phyloP scores from a whole-genome alignment of 53 echinoderm and acorn worm species.

The Zoroaster sp. region DNA sequence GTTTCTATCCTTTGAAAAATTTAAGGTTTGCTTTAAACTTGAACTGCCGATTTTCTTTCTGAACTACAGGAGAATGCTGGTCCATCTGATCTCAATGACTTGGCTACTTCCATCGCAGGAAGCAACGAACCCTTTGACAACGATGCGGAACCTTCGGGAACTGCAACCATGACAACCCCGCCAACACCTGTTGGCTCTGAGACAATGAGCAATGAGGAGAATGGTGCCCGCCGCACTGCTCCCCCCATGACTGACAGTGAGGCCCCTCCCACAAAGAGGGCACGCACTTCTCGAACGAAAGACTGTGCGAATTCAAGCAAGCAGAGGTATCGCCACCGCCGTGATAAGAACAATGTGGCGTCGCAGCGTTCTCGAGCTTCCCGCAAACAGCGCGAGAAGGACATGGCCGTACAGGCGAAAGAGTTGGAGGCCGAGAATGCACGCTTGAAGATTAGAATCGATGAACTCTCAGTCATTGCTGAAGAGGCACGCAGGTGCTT shows the following conservation, averaged over 20 bases:
- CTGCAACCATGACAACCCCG: constrained; percentile 26
- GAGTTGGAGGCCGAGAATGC: constrained; percentile 71
- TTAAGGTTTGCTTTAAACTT: neutral
- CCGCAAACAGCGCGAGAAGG: constrained; percentile 63
- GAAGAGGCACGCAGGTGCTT: constrained; percentile 68
- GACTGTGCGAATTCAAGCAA: neutral
- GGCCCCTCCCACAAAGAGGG: constrained; percentile 52
- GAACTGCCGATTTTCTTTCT: neutral
- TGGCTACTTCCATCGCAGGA: constrained; percentile 52
- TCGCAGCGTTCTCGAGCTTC: constrained; percentile 67
- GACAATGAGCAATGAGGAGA: constrained; percentile 10
- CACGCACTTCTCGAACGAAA: constrained; percentile 33
- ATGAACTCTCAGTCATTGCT: constrained; percentile 70
- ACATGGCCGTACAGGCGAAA: constrained; percentile 51
- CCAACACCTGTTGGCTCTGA: constrained; percentile 55
- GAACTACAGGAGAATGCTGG: constrained; percentile 63
- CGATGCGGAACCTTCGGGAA: constrained; percentile 47
- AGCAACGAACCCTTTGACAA: constrained; percentile 44
- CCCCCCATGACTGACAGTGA: neutral
- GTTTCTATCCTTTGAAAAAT: neutral
- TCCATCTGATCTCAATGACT: constrained; percentile 62
- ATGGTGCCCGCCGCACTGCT: neutral
- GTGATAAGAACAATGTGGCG: constrained; percentile 82
- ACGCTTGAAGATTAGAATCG: constrained; percentile 61
- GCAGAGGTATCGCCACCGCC: constrained; percentile 62